Evolutionary conservation across 2,797 vertebrate species (phyloP).

Genomic region (Tenualosa ilisha): DNA sequence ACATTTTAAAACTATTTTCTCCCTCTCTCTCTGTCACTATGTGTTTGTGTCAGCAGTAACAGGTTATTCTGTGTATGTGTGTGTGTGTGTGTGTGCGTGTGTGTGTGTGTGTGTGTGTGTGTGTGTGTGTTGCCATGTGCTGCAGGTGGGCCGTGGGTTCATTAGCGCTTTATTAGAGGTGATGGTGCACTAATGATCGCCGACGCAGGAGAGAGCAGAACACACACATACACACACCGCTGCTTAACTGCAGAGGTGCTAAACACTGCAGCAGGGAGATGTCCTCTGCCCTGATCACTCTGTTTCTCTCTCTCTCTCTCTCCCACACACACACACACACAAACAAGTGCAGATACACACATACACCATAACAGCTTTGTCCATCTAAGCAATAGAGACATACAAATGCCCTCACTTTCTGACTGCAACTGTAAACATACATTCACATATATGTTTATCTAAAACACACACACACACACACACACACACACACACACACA

Average conservation of each 20-base stretch:
- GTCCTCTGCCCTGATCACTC: not conserved
- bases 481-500: not conserved
- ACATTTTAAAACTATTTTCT: too few species aligned
- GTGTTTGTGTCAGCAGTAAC: too few species aligned
- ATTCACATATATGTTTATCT: not conserved
- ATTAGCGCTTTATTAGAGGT: conserved; percentile 7
- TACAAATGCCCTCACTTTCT: too few species aligned
- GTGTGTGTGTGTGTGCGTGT: too few species aligned
- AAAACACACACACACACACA: not conserved
- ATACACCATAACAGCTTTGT: not conserved
- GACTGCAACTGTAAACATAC: not conserved
- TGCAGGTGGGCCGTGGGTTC: not conserved
- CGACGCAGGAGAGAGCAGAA: not conserved
- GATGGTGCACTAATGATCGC: not conserved
- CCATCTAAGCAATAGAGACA: not conserved
- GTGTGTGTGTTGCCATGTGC: not conserved
- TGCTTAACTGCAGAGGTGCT: not conserved
- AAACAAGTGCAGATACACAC: not conserved
- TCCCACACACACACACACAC: not conserved
- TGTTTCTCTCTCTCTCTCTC: too few species aligned
- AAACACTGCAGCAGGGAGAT: not conserved
- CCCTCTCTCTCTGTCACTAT: not conserved
- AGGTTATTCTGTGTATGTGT: not conserved
- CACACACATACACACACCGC: not conserved
- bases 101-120: not conserved